Base-by-base conservation (phyloP, 37 sponge, comb jelly and placozoan genomes). In the Oopsacas minuta region DNA sequence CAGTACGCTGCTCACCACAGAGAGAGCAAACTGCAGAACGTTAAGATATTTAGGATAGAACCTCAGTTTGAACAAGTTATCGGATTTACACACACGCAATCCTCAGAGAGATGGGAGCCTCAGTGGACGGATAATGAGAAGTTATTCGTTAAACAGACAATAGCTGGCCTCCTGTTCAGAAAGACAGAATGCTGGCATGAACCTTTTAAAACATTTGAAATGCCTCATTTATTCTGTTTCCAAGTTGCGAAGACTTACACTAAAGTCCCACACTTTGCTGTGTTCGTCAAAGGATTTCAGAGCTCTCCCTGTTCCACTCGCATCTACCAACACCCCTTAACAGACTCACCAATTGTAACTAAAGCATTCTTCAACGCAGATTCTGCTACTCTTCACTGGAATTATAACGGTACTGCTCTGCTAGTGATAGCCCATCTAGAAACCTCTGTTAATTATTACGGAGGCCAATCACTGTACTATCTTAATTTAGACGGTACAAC, bases 221-320 rank as follows among this genome's bases (percentile, higher is more conserved):
- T 61, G 75, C 22, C 22, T 3, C 7, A 61, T 34, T 61, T 61
- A 34, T 12, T 3, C 7, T 61, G 17, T 20, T 61, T 61, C 75
- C 20, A 61, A 61, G 28, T 61, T 20, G 22, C 75, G 75, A 61
- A 61, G 75, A 7, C 5, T 25, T 61, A 3, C 75, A 3, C 28
- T 20, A 3, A 61, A 5, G 30, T 34, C 20, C 75, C 75, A 61
- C 75, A 20, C 75, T 61, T 61, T 5, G 75, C 75, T 5, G 30
- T 61, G 20, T 61, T 61, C 30, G 22, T 61, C 22, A 61, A 61
- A 34, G 75, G 75, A 10, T 61, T 25, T 34, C 75, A 61, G 30
- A 61, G 75, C 75, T 53, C n/a, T 84, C 52, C 85, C 95, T 89
- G 38, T 91, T 91, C 38, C 86, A 36, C 84, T 92, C 93, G 93